phyloP scores from a whole-genome alignment of 2,888 invertebrate genomes.

The Tetragonisca angustula region DNA sequence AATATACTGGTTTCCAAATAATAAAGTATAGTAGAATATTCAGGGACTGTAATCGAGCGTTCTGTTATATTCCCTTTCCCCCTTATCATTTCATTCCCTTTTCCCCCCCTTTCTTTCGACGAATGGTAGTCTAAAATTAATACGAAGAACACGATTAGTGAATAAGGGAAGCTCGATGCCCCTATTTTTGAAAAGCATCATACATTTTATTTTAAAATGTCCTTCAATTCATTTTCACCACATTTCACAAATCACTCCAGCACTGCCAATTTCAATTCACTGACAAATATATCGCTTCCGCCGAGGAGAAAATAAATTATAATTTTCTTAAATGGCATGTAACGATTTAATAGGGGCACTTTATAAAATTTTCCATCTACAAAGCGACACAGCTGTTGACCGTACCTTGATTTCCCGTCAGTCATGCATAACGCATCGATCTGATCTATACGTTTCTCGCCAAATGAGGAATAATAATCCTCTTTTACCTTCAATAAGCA shows the following conservation, averaged over 20 bases:
- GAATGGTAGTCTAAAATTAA: not conserved
- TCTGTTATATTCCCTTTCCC: too few species aligned
- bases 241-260: not conserved
- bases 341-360: not conserved
- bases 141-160: not conserved
- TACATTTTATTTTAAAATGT: not conserved
- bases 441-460: too few species aligned
- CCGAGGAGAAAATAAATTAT: not conserved
- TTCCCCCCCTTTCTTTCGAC: too few species aligned
- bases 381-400: not conserved
- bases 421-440: constrained; percentile 19
- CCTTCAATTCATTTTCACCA: not conserved
- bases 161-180: not conserved
- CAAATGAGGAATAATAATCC: not conserved
- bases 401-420: not conserved
- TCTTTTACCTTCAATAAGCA: not conserved
- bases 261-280: not conserved
- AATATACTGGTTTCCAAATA: not conserved
- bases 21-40: too few species aligned
- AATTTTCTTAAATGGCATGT: not conserved
- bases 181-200: too few species aligned
- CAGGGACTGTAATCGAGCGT: too few species aligned
- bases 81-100: too few species aligned
- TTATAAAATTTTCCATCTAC: not conserved
- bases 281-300: not conserved